Percentiles rank a stretch among this genome's conserved stretches.
Evolutionary conservation across 2,113 vertebrate genomes (phyloP).

Genomic region (Myotis davidii): DNA sequence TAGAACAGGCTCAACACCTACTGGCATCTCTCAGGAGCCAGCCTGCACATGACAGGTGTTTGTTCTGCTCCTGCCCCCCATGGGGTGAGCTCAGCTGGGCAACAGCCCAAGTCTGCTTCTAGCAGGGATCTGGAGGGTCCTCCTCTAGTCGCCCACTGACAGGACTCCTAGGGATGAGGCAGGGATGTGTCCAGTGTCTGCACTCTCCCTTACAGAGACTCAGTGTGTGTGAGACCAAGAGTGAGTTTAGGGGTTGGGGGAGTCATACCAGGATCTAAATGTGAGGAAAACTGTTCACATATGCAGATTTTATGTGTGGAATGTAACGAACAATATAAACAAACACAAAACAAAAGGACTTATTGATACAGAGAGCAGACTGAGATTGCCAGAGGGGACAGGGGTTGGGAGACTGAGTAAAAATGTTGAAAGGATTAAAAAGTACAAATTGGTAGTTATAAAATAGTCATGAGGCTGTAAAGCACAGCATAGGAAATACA

Average conservation of each 20-base stretch:
- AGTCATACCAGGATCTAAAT: background rate
- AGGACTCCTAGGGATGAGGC: background rate
- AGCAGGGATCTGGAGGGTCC: background rate
- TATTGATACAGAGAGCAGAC: background rate
- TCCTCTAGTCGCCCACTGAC: background rate
- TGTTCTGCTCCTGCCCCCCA: background rate
- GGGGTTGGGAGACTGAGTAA: background rate
- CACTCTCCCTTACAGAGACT: background rate
- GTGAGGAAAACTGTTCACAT: background rate
- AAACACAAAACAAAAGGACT: background rate
- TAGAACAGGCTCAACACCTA: background rate
- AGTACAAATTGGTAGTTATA: background rate
- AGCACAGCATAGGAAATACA: background rate
- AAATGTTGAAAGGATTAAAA: background rate
- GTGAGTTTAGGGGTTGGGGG: too few relatives aligned
- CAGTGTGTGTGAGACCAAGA: background rate
- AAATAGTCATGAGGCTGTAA: background rate
- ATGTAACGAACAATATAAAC: background rate
- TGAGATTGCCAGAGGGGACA: background rate
- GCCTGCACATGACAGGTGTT: background rate
- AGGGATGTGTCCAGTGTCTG: accelerated
- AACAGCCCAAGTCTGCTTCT: too few relatives aligned
- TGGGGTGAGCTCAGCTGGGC: background rate
- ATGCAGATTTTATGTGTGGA: background rate
- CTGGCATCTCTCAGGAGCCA: background rate